These are phyloP conservation scores for Cheirogaleus major DNA, from an alignment of 2,797 vertebrate species.

Conservation along the genomic window DNA sequence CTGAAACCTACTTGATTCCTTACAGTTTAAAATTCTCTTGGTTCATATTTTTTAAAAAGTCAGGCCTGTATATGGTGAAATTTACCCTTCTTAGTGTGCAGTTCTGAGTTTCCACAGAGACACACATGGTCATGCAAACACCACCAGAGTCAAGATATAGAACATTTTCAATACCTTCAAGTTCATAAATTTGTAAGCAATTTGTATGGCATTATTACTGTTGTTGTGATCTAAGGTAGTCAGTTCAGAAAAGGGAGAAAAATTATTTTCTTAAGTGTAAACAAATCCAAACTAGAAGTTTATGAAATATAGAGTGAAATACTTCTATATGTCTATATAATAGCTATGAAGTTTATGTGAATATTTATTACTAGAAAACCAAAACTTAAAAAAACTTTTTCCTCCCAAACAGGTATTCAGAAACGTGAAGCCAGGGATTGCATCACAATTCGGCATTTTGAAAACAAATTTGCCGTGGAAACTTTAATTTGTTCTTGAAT, in stretches of 20 bases:
- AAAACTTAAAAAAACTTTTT: slow-evolving; percentile 39
- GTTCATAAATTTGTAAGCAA: background rate
- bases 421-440: slow-evolving; percentile 94
- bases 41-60: slow-evolving; percentile 25
- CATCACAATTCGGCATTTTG: slow-evolving; percentile 95
- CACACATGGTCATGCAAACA: background rate
- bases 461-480: slow-evolving; percentile 92
- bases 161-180: background rate
- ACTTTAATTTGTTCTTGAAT: slow-evolving; percentile 93
- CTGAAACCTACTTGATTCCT: slow-evolving; percentile 35
- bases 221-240: background rate
- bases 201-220: background rate
- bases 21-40: background rate
- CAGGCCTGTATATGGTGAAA: background rate
- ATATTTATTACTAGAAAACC: slow-evolving; percentile 20
- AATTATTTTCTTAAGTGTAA: slow-evolving; percentile 13
- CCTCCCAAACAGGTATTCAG: slow-evolving; percentile 91
- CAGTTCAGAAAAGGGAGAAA: background rate
- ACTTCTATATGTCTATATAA: slow-evolving; percentile 1
- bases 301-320: background rate
- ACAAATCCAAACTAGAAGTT: slow-evolving; percentile 20
- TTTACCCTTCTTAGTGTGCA: background rate
- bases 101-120: slow-evolving; percentile 25
- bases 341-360: background rate
- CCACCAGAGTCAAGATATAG: background rate